Evolutionary conservation across 2,113 vertebrate species (phyloP), one percentile per base, ranked within the genome.

Genomic region (Callipepla californica): DNA sequence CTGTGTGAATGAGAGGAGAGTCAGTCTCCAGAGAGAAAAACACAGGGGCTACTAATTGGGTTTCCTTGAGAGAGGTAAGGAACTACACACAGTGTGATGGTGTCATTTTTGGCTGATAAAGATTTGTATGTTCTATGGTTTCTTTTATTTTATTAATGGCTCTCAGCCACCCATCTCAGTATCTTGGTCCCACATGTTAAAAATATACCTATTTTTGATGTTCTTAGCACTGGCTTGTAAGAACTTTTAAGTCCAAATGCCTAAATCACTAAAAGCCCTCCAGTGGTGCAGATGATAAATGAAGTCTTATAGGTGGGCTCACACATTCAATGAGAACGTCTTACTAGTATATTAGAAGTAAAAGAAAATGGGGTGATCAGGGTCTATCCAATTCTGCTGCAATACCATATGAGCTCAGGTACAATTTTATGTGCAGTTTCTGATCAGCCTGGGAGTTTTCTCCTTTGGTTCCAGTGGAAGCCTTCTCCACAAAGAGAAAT

Each of bases 351-450:
- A 44, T 5, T 23, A 12, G 34, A 32, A 6, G 7, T 36, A 50
- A 32, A 6, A 80, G 16, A 40, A 75, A 79, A 26, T 26, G 32
- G 59, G n/a, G 11, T 55, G 19, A 65, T 7, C 38, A 38, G 36
- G 38, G 40, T 10, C 32, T 68, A 51, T 9, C 30, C 0, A 53
- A n/a, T 23, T 34, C 48, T 34, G 48, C 63, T 73, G 59, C 72
- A 68, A 2, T 1, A 0, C 25, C 25, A 17, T 4, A 38, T 26
- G 30, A 82, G 22, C 11, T 25, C 0, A 0, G 7, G 18, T 22
- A 30, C 15, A 22, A 9, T 53, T 89, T 69, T 47, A 48, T 44
- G 19, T 65, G 28, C 21, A 68, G 7, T 38, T 28, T 91, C 25
- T 61, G 42, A 36, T 20, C 1, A 6, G 74, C 19, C 26, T 36